Conservation (phyloP, 2,113 vertebrate genomes). For the Entomyzon cyanotis region DNA sequence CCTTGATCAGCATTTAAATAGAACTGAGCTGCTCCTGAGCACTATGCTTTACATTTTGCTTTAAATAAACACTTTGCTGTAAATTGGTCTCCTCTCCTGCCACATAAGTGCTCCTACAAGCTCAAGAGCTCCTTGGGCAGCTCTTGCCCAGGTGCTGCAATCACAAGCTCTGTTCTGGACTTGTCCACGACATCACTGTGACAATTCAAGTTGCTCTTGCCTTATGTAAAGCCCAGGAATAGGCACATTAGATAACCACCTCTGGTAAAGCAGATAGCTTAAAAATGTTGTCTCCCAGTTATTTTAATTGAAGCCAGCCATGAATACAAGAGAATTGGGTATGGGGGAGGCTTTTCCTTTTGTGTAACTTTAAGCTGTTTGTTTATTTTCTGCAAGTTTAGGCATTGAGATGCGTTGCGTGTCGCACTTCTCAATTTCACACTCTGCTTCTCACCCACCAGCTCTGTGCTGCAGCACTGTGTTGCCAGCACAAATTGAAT, state of each 20-base stretch:
- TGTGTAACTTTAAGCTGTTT: constrained; percentile 43
- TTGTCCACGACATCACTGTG: background rate
- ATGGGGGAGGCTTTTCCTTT: constrained; percentile 50
- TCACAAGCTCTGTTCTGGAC: background rate
- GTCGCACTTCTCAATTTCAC: constrained; percentile 55
- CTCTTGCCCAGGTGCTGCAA: background rate
- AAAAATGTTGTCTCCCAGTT: constrained; percentile 14
- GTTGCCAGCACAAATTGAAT: constrained; percentile 5
- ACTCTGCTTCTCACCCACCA: constrained; percentile 53
- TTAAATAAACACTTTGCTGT: background rate
- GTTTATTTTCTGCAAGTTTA: constrained; percentile 49
- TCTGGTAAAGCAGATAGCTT: constrained; percentile 41
- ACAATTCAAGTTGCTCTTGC: background rate
- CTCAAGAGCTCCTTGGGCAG: background rate
- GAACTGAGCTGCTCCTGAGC: background rate
- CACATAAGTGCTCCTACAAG: background rate
- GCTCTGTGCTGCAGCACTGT: constrained; percentile 6
- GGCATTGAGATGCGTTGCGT: constrained; percentile 42
- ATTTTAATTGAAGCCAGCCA: constrained; percentile 35
- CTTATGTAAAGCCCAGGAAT: constrained; percentile 51
- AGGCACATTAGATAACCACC: constrained; percentile 60
- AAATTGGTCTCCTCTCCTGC: background rate
- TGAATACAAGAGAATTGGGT: constrained; percentile 39
- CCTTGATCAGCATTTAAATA: constrained; percentile 3
- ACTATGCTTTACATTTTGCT: background rate